phyloP scores from a whole-genome alignment of 2,113 vertebrate genomes.

The Brienomyrus brachyistius region DNA sequence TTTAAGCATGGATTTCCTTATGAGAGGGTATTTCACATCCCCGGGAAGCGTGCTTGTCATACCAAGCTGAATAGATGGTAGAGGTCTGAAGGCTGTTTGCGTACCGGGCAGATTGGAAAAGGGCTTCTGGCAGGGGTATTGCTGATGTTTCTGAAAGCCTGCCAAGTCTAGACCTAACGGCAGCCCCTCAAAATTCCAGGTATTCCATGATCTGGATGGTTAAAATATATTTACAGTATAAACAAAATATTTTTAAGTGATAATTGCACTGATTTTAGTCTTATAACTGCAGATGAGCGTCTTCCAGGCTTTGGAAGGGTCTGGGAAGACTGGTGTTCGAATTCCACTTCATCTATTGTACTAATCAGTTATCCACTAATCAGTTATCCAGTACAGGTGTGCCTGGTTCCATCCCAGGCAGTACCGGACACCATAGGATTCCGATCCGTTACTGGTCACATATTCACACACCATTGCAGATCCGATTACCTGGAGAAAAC shows the following conservation, averaged over 20 bases:
- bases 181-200: neutral
- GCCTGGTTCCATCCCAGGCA: neutral
- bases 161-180: neutral
- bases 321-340: neutral
- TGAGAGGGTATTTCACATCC: neutral
- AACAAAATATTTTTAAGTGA: neutral
- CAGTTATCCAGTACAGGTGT: neutral
- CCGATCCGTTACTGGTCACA: neutral
- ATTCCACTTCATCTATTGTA: neutral
- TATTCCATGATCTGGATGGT: neutral
- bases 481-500: neutral
- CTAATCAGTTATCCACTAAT: neutral
- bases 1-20: neutral
- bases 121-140: neutral
- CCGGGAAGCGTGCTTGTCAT: neutral
- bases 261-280: neutral
- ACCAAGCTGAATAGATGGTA: neutral
- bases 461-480: neutral
- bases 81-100: neutral
- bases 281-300: neutral
- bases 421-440: neutral
- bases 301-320: neutral
- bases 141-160: neutral
- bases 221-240: neutral
- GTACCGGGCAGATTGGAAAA: neutral